phyloP scores from a whole-genome alignment of 2,888 invertebrate genomes.

The Oscheius onirici region DNA sequence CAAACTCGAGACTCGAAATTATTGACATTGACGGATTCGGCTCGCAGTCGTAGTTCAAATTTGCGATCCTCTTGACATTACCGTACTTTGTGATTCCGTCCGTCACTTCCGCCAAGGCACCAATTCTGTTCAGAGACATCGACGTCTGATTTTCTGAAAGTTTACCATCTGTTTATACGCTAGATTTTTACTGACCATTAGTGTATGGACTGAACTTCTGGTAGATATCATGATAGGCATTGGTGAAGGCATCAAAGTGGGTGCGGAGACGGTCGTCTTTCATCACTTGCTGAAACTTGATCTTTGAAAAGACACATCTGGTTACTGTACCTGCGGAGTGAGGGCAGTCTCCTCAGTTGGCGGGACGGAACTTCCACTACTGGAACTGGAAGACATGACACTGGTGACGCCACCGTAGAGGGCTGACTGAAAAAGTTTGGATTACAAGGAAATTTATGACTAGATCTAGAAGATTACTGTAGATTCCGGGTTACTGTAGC shows the following conservation, averaged over 20 bases:
- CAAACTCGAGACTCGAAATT: conserved; percentile 87
- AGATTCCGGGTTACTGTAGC: background rate
- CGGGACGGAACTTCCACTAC: background rate
- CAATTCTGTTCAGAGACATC: background rate
- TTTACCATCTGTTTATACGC: conserved; percentile 1
- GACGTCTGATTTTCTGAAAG: conserved; percentile 1
- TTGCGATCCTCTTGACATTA: conserved; percentile 83
- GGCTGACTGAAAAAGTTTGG: background rate
- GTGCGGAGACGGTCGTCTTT: conserved; percentile 7
- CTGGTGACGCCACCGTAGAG: background rate
- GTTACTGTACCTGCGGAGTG: background rate
- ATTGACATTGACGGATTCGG: conserved; percentile 80
- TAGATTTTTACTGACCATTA: too few relatives aligned
- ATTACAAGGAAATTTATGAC: background rate
- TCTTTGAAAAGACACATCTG: background rate
- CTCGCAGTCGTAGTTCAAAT: conserved; percentile 88
- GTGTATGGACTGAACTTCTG: conserved; percentile 1
- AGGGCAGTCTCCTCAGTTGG: too few relatives aligned
- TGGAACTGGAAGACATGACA: background rate
- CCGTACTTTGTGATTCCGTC: conserved; percentile 86
- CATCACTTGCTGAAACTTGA: background rate
- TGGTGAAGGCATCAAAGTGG: conserved; percentile 1
- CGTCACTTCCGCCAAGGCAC: conserved; percentile 77
- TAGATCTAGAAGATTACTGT: background rate
- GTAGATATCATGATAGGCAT: conserved; percentile 9